Conservation (phyloP, 1,140 invertebrate species). For the Macrosteles quadrilineatus region DNA sequence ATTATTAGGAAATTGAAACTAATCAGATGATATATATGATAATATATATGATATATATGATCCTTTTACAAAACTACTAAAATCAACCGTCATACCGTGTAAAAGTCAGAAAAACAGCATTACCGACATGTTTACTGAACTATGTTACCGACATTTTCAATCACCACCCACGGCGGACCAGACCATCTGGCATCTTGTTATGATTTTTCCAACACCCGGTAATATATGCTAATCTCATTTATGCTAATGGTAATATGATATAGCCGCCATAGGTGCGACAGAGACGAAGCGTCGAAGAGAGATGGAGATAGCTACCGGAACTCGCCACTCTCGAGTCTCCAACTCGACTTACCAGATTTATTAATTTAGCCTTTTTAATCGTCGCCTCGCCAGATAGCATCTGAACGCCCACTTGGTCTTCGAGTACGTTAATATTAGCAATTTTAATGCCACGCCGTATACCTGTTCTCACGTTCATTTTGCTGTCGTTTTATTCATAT, state of each 20-base stretch:
- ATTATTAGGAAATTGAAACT: no score
- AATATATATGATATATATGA: no score
- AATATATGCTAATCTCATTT: conserved; percentile 15
- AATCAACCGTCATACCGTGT: no score
- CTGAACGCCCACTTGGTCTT: conserved; percentile 1
- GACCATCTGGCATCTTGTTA: neutral
- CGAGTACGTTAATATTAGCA: conserved; percentile 13
- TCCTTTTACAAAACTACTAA: no score
- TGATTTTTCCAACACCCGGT: conserved; percentile 12
- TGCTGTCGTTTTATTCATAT: neutral
- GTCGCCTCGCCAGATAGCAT: conserved; percentile 6
- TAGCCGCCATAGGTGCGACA: neutral
- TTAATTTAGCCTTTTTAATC: conserved; percentile 25
- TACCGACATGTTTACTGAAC: no score
- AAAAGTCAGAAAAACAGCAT: no score
- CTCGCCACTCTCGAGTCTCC: conserved; percentile 6
- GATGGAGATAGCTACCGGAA: neutral
- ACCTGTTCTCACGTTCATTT: conserved; percentile 18
- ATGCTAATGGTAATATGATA: conserved; percentile 14
- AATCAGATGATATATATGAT: no score
- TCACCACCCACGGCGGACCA: neutral
- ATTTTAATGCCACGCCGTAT: conserved; percentile 3
- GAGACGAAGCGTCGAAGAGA: neutral
- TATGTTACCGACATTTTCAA: no score
- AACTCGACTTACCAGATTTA: conserved; percentile 20